Evolutionary conservation across 2,888 invertebrate genomes (phyloP).

Genomic region (Aspidiotus destructor): DNA sequence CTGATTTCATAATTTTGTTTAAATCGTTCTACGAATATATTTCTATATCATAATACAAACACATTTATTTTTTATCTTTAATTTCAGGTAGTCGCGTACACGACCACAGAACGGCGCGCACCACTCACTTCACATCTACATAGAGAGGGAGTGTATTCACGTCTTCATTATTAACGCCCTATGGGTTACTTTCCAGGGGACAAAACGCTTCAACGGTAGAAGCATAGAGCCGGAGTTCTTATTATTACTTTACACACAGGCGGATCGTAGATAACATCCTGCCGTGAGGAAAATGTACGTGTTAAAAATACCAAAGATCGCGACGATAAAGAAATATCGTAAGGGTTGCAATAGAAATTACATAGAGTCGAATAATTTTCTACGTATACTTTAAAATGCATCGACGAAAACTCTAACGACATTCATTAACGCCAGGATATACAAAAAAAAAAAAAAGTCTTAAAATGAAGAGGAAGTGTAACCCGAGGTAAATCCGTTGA

Average conservation of each 20-base stretch:
- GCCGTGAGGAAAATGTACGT: background rate
- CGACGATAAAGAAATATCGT: background rate
- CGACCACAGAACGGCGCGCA: background rate
- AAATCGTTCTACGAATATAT: too few relatives aligned
- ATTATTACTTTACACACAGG: background rate
- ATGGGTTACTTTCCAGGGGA: conserved; percentile 4
- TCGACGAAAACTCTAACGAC: background rate
- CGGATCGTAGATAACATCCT: background rate
- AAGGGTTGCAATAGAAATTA: background rate
- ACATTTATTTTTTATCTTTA: background rate
- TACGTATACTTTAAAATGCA: too few relatives aligned
- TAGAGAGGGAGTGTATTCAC: background rate
- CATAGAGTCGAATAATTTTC: too few relatives aligned
- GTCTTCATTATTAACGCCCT: conserved; percentile 2
- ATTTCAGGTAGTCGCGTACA: conserved; percentile 2
- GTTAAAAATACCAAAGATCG: background rate
- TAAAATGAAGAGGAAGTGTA: background rate
- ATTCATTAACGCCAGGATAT: background rate
- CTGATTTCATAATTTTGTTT: too few relatives aligned
- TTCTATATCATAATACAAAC: too few relatives aligned
- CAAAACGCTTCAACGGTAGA: background rate
- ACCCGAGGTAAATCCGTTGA: background rate
- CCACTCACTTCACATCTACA: background rate
- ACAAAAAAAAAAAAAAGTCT: background rate
- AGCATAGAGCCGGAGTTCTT: background rate